Conservation (phyloP, 1,140 invertebrate species). For the Nasonia giraulti region DNA sequence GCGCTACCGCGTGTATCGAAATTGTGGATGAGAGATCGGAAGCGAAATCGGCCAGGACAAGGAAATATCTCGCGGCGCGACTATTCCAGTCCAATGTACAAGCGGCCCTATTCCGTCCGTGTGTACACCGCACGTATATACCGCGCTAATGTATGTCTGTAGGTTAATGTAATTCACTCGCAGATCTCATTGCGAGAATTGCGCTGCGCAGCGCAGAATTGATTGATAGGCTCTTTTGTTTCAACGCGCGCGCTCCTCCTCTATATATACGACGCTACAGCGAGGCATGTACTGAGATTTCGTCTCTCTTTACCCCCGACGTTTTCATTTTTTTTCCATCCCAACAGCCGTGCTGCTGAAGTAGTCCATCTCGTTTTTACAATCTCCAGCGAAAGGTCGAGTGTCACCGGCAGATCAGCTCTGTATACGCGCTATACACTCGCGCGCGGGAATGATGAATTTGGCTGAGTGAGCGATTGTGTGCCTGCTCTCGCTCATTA, state of each 20-base stretch:
- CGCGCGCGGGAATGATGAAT: constrained; percentile 52
- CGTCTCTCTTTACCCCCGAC: background rate
- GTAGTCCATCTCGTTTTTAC: background rate
- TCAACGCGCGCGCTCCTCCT: constrained; percentile 49
- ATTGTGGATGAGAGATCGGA: background rate
- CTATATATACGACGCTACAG: constrained; percentile 13
- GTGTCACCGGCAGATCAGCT: constrained; percentile 35
- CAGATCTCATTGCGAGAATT: constrained; percentile 71
- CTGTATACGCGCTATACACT: too few species aligned
- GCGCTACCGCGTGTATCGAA: background rate
- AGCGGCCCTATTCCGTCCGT: constrained; percentile 52
- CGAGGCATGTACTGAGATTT: background rate
- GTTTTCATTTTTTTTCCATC: constrained; percentile 1
- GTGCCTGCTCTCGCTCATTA: constrained; percentile 36
- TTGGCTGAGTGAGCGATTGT: constrained; percentile 26
- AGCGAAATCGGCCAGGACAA: constrained; percentile 54
- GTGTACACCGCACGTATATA: constrained; percentile 21
- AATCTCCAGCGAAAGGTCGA: constrained; percentile 34
- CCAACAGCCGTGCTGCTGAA: background rate
- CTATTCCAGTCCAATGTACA: background rate
- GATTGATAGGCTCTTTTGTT: constrained; percentile 71
- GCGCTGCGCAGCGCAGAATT: constrained; percentile 66
- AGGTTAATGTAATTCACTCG: constrained; percentile 72
- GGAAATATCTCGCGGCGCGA: background rate
- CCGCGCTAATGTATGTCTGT: constrained; percentile 71